These are phyloP conservation scores for Athene cunicularia DNA, from an alignment of 2,113 vertebrate genomes.

Conservation along the genomic window DNA sequence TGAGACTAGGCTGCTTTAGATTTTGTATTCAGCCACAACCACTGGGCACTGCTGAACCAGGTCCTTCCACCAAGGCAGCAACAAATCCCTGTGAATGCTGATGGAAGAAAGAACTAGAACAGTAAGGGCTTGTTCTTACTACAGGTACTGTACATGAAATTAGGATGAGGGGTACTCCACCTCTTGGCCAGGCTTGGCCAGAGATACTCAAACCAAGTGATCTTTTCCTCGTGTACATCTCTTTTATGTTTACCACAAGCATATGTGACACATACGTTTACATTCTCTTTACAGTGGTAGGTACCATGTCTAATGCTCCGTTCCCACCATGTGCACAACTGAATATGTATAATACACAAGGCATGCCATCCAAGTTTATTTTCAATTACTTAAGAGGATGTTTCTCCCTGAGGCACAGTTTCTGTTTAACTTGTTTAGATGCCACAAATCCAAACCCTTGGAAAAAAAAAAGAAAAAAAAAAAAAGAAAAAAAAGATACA, in stretches of 20 bases:
- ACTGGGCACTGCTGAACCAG: neutral
- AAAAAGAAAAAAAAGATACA: neutral
- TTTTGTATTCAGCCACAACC: neutral
- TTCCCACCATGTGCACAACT: slow-evolving; percentile 8
- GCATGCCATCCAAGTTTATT: slow-evolving; percentile 36
- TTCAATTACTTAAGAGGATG: slow-evolving; percentile 30
- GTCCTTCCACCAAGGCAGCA: neutral
- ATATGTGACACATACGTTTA: neutral
- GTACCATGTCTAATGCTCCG: neutral
- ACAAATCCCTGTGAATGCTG: neutral
- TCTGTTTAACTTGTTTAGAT: slow-evolving; percentile 55
- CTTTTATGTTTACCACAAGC: neutral
- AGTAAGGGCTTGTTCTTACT: neutral
- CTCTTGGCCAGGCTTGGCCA: neutral
- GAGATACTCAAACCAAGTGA: neutral
- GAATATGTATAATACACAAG: neutral
- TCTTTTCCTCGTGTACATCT: neutral
- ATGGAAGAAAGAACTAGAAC: neutral
- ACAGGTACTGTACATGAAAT: neutral
- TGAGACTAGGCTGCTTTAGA: neutral
- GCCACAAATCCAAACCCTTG: slow-evolving; percentile 22
- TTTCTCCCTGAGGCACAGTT: slow-evolving; percentile 47
- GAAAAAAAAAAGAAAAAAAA: neutral
- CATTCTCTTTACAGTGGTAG: neutral
- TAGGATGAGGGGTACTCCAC: neutral